Conservation (phyloP, 1,140 invertebrate species). For the Coboldia fuscipes region DNA sequence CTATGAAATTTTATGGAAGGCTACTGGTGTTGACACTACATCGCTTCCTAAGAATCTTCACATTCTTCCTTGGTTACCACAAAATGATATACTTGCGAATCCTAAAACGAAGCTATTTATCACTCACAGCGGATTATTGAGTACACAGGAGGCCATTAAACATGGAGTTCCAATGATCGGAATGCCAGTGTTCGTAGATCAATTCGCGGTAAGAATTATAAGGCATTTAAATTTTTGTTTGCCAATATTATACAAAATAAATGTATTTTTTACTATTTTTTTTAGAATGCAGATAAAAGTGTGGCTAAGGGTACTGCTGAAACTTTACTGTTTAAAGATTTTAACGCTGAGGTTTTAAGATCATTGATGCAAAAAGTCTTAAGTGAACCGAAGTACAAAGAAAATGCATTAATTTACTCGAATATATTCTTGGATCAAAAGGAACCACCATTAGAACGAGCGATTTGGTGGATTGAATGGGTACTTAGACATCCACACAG, state of each 20-base stretch:
- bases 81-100: slow-evolving; percentile 24
- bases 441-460: slow-evolving; percentile 1
- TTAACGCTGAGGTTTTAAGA: slow-evolving; percentile 23
- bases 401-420: not conserved
- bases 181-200: not conserved
- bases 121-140: slow-evolving; percentile 28
- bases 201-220: not conserved
- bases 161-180: slow-evolving; percentile 28
- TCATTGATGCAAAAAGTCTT: slow-evolving; percentile 21
- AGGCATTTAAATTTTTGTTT: too few relatives aligned
- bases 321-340: too few relatives aligned
- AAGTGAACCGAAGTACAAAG: too few relatives aligned
- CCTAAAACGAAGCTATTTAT: slow-evolving; percentile 26
- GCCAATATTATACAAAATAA: too few relatives aligned
- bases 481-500: slow-evolving; percentile 4
- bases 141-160: slow-evolving; percentile 29
- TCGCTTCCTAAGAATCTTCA: slow-evolving; percentile 4
- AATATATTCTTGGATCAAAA: not conserved
- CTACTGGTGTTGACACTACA: slow-evolving; percentile 5
- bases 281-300: too few relatives aligned
- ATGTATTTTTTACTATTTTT: too few relatives aligned
- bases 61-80: slow-evolving; percentile 20
- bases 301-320: too few relatives aligned
- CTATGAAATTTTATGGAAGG: slow-evolving; percentile 19
- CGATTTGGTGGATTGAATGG: slow-evolving; percentile 4